Base-by-base conservation (phyloP, 2,888 invertebrate genomes). In the Eupithecia vulgata region DNA sequence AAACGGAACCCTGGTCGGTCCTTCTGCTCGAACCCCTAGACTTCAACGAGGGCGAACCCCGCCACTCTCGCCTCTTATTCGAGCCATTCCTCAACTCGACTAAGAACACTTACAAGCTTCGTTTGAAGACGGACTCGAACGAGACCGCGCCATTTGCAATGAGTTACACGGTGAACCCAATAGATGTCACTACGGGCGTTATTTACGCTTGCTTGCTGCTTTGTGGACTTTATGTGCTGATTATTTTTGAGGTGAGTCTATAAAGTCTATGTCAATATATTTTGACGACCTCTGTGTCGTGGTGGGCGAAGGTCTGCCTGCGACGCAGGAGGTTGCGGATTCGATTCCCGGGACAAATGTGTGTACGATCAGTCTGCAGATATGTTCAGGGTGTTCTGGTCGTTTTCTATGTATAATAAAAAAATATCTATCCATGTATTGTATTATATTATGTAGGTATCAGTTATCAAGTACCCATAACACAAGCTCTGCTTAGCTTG, bases 211-310 rank as follows among this genome's bases (percentile, higher is more conserved):
- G 96, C 5, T 74, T 96, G 0, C 95, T 98, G n/a, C 92, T 98
- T 0, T 81, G 96, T 5, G 96, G 96, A 0, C 95, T 98, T 17
- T 98, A 98, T 84, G 87, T 96, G 2, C 89, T 98, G 15, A 97
- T 98, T 75, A 97, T 98, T 80, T 98, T 98, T 92, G 98, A 98
- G 95, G 97, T 98, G 21, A 52, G n/a, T n/a, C n/a, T 4, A 13
- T 45, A 45, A 15, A 0, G 17, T 45, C 0, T 17, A n/a, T n/a
- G n/a, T n/a, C n/a, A n/a, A n/a, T n/a, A n/a, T n/a, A n/a, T n/a
- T n/a, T n/a, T n/a, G n/a, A n/a, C n/a, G n/a, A n/a, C n/a, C n/a
- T n/a, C n/a, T n/a, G n/a, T n/a, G n/a, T n/a, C n/a, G n/a, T n/a
- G n/a, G n/a, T n/a, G n/a, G n/a, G n/a, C n/a, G n/a, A n/a, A n/a